Base-by-base conservation (phyloP, 2,797 vertebrate species). In the Acridotheres tristis region DNA sequence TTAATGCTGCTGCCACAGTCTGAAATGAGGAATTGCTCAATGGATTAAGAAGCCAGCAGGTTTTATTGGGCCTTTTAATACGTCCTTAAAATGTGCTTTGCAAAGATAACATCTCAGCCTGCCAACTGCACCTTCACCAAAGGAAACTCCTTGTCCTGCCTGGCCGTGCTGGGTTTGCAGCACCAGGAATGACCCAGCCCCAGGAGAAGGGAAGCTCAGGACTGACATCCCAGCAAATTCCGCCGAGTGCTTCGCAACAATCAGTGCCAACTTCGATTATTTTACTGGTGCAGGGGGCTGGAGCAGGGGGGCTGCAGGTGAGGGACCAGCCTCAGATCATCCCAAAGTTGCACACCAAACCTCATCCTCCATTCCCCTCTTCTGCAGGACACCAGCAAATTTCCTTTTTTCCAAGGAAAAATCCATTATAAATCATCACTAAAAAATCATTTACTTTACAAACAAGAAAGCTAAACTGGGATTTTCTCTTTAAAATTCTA, bases 1-100 rank as follows among this genome's bases (percentile, higher is more conserved):
- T 94, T 79, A 81, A 53, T 74, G 85, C 79, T 15, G 23, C 88
- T 81, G 91, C 90, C 65, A 9, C 86, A 38, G 59, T 88, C 65
- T 85, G 72, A 88, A 81, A 74, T 29, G 72, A 94, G 78, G 67
- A 89, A 87, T 89, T 93, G 89, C 93, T 82, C 78, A 43, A 45
- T 38, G 82, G 78, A 80, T 94, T 78, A 59, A 83, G 86, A 92
- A 47, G 71, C 61, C 67, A 57, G n/a, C 34, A 17, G 32, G 63
- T 85, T 94, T 95, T 75, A 87, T 68, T 67, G 89, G 80, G 85
- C n/a, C 3, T 68, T 88, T 89, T 82, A 71, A 74, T 22, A 8
- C 13, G 36, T 32, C 72, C 91, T 68, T 84, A 74, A 58, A 58
- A 34, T 7, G 54, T 36, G 78, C 75, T 83, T 94, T 92, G 62